phyloP scores from a whole-genome alignment of 2,888 invertebrate genomes.

The Calephelis perditalis region DNA sequence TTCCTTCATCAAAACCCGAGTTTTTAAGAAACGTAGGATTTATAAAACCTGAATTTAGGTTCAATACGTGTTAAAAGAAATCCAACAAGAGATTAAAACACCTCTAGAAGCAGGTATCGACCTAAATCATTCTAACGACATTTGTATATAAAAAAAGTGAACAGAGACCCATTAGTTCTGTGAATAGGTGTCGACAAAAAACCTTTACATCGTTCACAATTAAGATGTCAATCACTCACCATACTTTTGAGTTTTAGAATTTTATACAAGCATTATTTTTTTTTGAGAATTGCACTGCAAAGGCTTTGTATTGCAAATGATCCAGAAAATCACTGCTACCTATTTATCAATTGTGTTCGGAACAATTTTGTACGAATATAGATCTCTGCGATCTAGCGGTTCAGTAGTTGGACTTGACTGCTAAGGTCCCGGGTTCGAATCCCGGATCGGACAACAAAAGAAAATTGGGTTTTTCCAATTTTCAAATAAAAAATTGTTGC shows the following conservation, averaged over 20 bases:
- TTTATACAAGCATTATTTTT: constrained; percentile 32
- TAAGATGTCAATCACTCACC: constrained; percentile 56
- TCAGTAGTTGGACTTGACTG: no score
- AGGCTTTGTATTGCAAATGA: constrained; percentile 44
- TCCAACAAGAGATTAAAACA: constrained; percentile 22
- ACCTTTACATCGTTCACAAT: constrained; percentile 44
- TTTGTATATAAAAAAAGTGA: constrained; percentile 23
- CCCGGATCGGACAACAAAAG: no score
- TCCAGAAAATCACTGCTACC: constrained; percentile 57
- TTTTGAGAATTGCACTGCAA: constrained; percentile 31
- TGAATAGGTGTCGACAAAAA: constrained; percentile 48
- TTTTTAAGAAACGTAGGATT: no score
- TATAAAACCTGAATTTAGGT: no score
- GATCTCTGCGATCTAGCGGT: no score
- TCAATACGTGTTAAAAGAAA: constrained; percentile 31
- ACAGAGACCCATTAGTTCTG: constrained; percentile 20
- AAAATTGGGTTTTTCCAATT: no score
- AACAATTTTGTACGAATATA: no score
- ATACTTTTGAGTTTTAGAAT: constrained; percentile 42
- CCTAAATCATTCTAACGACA: constrained; percentile 28
- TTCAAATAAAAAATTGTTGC: no score
- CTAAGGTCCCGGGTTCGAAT: no score
- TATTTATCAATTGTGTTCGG: constrained; percentile 31
- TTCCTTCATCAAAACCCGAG: no score
- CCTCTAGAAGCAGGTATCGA: constrained; percentile 35